These are phyloP conservation scores for Xanthia icteritia DNA, from an alignment of 2,888 invertebrate genomes.

Conservation along the genomic window DNA sequence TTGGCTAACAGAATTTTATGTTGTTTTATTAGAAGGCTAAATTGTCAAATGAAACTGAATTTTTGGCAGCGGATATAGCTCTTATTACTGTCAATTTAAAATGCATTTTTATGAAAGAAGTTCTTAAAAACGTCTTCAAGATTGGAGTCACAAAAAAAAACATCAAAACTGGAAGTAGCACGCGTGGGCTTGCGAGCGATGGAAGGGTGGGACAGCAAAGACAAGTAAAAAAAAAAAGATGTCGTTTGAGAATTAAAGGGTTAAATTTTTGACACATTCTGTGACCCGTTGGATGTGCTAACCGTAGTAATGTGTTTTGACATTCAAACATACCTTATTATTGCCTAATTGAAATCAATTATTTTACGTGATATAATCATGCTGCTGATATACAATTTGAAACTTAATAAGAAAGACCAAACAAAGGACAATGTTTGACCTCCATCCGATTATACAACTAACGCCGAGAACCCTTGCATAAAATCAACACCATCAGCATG, in stretches of 20 bases:
- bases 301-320: background rate
- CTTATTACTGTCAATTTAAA: background rate
- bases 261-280: background rate
- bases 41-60: background rate
- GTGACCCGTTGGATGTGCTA: too few species aligned
- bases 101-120: background rate
- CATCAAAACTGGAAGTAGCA: too few species aligned
- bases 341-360: background rate
- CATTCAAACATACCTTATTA: background rate
- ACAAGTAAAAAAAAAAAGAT: too few species aligned
- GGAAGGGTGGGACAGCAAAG: too few species aligned
- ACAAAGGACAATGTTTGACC: constrained; percentile 35
- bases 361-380: background rate
- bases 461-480: constrained; percentile 26
- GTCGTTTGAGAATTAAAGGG: background rate
- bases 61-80: background rate
- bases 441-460: constrained; percentile 19
- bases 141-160: too few species aligned
- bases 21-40: background rate
- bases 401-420: background rate
- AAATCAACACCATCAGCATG: constrained; percentile 54
- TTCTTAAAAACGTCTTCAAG: background rate
- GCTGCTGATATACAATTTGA: background rate
- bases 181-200: too few species aligned
- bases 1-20: background rate